A percentile compares a stretch with the other conserved stretches of the same genome.
phyloP scores from a whole-genome alignment of 2,888 invertebrate species.

The Plusia festucae region DNA sequence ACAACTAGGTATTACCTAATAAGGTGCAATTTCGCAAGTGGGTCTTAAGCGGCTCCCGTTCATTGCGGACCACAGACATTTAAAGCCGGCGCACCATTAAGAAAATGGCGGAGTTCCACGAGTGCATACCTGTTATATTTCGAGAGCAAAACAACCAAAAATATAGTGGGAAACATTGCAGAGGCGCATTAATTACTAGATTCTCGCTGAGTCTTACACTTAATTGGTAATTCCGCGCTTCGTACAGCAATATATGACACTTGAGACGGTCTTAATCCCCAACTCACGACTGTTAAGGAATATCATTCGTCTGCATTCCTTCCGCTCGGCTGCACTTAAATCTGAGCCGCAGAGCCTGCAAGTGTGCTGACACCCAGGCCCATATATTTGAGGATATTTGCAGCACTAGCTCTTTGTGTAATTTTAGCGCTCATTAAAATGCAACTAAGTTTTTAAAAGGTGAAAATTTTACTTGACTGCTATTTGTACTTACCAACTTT shows the following conservation, averaged over 20 bases:
- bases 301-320: slow-evolving; percentile 69
- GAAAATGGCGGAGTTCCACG: slow-evolving; percentile 14
- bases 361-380: slow-evolving; percentile 43
- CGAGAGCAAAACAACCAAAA: slow-evolving; percentile 29
- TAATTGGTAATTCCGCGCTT: slow-evolving; percentile 63
- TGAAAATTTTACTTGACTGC: slow-evolving; percentile 16
- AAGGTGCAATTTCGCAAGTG: slow-evolving; percentile 31
- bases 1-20: slow-evolving; percentile 27
- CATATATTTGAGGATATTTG: slow-evolving; percentile 58
- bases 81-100: slow-evolving; percentile 19
- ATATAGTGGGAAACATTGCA: slow-evolving; percentile 40
- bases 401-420: slow-evolving; percentile 41
- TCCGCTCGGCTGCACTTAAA: slow-evolving; percentile 61
- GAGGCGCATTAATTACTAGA: slow-evolving; percentile 50
- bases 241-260: slow-evolving; percentile 59
- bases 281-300: slow-evolving; percentile 57
- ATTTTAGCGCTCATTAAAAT: slow-evolving; percentile 39
- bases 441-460: slow-evolving; percentile 5
- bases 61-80: slow-evolving; percentile 15
- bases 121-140: slow-evolving; percentile 7
- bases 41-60: slow-evolving; percentile 28
- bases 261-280: slow-evolving; percentile 62
- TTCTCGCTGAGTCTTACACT: slow-evolving; percentile 48
- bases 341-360: slow-evolving; percentile 61
- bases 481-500: not conserved